phyloP scores from a whole-genome alignment of 2,888 invertebrate genomes.

The Polydesmus complanatus region DNA sequence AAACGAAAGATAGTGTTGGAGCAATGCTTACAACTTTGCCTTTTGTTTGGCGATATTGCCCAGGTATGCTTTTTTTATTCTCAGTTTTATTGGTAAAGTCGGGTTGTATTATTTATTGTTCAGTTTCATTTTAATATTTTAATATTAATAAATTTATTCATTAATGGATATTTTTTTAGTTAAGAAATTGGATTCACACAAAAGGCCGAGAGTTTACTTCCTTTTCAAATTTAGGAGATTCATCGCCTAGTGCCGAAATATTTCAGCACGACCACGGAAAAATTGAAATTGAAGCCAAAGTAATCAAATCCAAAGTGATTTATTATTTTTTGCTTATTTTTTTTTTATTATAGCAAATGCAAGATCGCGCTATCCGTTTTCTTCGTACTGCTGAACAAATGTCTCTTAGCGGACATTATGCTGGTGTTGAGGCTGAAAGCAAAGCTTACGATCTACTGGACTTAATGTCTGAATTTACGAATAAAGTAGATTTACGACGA shows the following conservation, averaged over 20 bases:
- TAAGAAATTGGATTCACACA: conserved; percentile 45
- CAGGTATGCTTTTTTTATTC: conserved; percentile 22
- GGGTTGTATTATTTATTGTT: too few species aligned
- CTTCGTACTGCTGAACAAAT: conserved; percentile 63
- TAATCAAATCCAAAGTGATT: conserved; percentile 24
- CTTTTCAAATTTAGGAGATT: conserved; percentile 52
- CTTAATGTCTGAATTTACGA: conserved; percentile 52
- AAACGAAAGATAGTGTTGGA: conserved; percentile 59
- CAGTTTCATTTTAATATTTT: too few species aligned
- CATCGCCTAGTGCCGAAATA: conserved; percentile 49
- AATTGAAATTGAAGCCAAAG: conserved; percentile 53
- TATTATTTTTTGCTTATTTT: background rate
- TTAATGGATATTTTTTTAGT: conserved; percentile 25
- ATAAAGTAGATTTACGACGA: conserved; percentile 54
- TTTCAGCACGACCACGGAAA: conserved; percentile 53
- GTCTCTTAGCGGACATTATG: conserved; percentile 52
- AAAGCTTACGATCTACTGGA: conserved; percentile 51
- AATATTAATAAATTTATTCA: too few species aligned
- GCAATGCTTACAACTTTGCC: conserved; percentile 57
- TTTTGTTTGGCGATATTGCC: conserved; percentile 55
- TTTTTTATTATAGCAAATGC: conserved; percentile 31
- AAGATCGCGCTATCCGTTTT: conserved; percentile 59
- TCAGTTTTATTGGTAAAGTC: background rate
- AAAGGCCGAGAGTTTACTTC: conserved; percentile 41
- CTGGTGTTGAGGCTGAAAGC: conserved; percentile 45